phyloP scores from a whole-genome alignment of 2,888 invertebrate species.

The Eilema sororculum region DNA sequence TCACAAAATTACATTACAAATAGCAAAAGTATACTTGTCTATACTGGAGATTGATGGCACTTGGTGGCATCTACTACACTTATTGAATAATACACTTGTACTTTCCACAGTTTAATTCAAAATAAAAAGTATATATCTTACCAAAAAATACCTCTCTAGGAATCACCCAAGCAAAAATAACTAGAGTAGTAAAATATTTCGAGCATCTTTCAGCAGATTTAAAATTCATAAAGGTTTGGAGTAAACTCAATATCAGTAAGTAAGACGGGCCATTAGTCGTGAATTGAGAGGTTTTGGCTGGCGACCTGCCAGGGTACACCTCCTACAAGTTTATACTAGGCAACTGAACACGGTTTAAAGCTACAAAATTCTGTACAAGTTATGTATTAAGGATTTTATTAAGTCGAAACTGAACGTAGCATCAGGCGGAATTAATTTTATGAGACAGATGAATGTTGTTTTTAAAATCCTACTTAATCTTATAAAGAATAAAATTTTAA shows the following conservation, averaged over 20 bases:
- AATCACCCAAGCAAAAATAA: constrained; percentile 5
- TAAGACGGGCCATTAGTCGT: constrained; percentile 54
- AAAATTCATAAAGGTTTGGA: constrained; percentile 52
- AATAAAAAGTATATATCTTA: too few species aligned
- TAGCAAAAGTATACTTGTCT: too few species aligned
- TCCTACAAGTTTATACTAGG: constrained; percentile 23
- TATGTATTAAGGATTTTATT: not conserved
- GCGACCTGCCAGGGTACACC: constrained; percentile 43
- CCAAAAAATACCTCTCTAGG: too few species aligned
- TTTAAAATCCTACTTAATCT: too few species aligned
- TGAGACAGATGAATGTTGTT: too few species aligned
- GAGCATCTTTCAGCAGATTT: constrained; percentile 30
- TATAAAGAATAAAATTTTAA: too few species aligned
- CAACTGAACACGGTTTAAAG: constrained; percentile 13
- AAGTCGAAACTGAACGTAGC: not conserved
- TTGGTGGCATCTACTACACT: too few species aligned
- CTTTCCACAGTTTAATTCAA: too few species aligned
- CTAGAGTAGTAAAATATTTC: constrained; percentile 13
- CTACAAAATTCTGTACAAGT: not conserved
- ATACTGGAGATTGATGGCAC: too few species aligned
- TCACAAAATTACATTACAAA: too few species aligned
- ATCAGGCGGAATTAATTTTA: too few species aligned
- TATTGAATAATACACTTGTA: too few species aligned
- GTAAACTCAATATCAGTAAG: constrained; percentile 51
- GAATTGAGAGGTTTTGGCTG: constrained; percentile 38